Conservation (phyloP, 2,797 vertebrate species). For the Siniperca obscura region DNA sequence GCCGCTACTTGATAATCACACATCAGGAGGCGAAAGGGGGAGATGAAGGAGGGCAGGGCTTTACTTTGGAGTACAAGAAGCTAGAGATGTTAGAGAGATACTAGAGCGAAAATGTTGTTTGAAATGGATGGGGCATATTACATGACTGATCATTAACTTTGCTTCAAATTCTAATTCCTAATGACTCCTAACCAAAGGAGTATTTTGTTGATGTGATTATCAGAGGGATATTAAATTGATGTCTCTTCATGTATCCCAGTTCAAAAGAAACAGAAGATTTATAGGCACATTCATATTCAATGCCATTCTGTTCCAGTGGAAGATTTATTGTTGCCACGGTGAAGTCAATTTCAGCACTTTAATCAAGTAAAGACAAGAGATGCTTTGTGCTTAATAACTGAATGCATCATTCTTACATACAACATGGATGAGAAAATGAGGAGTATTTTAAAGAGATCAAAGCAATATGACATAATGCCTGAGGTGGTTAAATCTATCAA, state of each 20-base stretch:
- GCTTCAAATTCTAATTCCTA: slow-evolving; percentile 17
- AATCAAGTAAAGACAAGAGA: slow-evolving; percentile 51
- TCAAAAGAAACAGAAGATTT: slow-evolving; percentile 41
- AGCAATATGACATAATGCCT: neutral
- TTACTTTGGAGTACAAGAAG: slow-evolving; percentile 14
- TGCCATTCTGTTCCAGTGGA: neutral
- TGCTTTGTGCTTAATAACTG: slow-evolving; percentile 2
- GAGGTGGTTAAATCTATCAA: neutral
- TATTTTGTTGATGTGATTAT: slow-evolving; percentile 16
- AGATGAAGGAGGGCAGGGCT: slow-evolving; percentile 1
- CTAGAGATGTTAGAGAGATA: slow-evolving; percentile 6
- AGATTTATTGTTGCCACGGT: slow-evolving; percentile 43
- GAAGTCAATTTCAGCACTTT: slow-evolving; percentile 42
- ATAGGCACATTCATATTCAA: slow-evolving; percentile 51
- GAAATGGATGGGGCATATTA: neutral
- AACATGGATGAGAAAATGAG: neutral
- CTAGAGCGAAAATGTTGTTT: slow-evolving; percentile 21
- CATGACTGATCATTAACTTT: slow-evolving; percentile 25
- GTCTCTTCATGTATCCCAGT: neutral
- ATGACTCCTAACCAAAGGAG: slow-evolving; percentile 13
- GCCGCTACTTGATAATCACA: slow-evolving; percentile 81
- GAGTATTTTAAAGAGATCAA: neutral
- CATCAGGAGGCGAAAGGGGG: slow-evolving; percentile 47
- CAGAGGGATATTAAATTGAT: slow-evolving; percentile 13
- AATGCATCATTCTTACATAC: neutral